phyloP scores from a whole-genome alignment of 2,888 invertebrate species.

The Criorhina ranunculi region DNA sequence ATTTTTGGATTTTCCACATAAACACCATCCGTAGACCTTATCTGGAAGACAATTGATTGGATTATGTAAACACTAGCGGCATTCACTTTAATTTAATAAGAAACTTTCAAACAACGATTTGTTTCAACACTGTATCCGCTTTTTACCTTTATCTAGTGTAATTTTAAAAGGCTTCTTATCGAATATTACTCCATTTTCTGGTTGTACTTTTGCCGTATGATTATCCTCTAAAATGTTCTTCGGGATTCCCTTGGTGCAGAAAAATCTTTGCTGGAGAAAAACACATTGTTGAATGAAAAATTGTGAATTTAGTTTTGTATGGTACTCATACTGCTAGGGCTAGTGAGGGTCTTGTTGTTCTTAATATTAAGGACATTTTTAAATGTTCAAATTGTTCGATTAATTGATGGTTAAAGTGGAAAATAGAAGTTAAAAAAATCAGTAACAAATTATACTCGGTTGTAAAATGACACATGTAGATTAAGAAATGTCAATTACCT shows the following conservation, averaged over 20 bases:
- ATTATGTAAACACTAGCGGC: conserved; percentile 76
- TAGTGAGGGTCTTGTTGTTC: conserved; percentile 30
- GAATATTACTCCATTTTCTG: conserved; percentile 90
- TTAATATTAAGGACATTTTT: conserved; percentile 55
- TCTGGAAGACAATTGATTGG: conserved; percentile 82
- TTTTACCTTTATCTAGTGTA: conserved; percentile 88
- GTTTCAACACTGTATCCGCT: background rate
- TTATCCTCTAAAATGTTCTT: conserved; percentile 87
- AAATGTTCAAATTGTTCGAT: background rate
- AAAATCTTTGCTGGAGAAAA: conserved; percentile 56
- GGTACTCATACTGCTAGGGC: conserved; percentile 16
- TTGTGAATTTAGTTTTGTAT: background rate
- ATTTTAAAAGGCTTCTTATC: conserved; percentile 96
- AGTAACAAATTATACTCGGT: background rate
- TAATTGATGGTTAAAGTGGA: background rate
- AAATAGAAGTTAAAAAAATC: background rate
- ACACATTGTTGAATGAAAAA: conserved; percentile 8
- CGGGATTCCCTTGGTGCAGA: conserved; percentile 86
- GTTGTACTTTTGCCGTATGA: conserved; percentile 88
- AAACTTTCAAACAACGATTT: conserved; percentile 63
- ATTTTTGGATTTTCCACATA: conserved; percentile 95
- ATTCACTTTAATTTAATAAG: conserved; percentile 44
- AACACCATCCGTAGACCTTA: conserved; percentile 95
- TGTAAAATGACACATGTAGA: background rate
- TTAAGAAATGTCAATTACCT: background rate